Evolutionary conservation across 2,797 vertebrate species (phyloP), one percentile per base, ranked within the genome.

Genomic region (Cryptoblepharus egeriae): DNA sequence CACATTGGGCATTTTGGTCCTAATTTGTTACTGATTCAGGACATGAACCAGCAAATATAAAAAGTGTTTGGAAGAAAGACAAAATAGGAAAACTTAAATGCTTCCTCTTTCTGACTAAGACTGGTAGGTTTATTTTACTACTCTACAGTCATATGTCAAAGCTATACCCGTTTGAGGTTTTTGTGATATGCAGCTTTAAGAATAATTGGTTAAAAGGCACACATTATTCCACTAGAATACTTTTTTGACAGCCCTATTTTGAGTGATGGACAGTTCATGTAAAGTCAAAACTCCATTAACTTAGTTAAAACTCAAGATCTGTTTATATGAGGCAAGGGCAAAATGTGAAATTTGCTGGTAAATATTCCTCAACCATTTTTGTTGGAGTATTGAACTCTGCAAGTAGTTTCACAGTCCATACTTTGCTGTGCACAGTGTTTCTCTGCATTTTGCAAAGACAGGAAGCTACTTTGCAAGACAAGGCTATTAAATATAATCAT

Each of bases 241-340:
- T 28, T 63, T n/a, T 72, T 32, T 73, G 45, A 12, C 16, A 37
- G 45, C 16, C 60, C 26, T 73, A 49, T 16, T 75, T 75, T 57
- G 11, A n/a, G 10, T 30, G 4, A 4, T 55, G 26, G 39, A 30
- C 45, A 24, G 49, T 4, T 65, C 65, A 35, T 52, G 22, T 13
- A 42, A 77, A 65, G 30, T 30, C 26, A 77, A 67, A 28, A 26
- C n/a, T 12, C 10, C 30, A 49, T 49, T 77, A 52, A 4, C 52
- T 58, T 35, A 16, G 12, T 78, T 68, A 57, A 57, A 37, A 68
- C 32, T 58, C 77, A 13, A 5, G 13, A 13, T 69, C 58, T 69
- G 30, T 69, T 76, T 68, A 32, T 39, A 68, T 12, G 76, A 82
- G 67, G 42, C 18, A 82, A 82, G 67, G 42, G 12, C 61, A 45